phyloP scores from a whole-genome alignment of 2,888 invertebrate species.

The Microplitis deprimator region DNA sequence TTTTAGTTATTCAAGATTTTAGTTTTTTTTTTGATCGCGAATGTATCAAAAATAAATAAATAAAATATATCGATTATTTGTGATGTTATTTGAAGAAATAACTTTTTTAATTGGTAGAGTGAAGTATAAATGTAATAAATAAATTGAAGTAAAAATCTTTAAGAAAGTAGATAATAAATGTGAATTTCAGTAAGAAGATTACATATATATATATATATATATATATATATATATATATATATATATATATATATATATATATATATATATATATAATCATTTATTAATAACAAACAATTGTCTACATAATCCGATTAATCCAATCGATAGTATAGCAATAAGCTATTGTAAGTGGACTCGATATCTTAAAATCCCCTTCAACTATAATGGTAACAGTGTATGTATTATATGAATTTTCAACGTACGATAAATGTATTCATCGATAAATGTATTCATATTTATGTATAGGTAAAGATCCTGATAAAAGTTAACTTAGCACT shows the following conservation, averaged over 20 bases:
- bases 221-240: neutral
- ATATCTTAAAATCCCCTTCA: neutral
- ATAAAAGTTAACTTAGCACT: slow-evolving; percentile 6
- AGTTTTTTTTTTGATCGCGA: too few species aligned
- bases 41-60: too few species aligned
- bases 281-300: neutral
- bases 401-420: neutral
- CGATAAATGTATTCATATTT: neutral
- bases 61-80: too few species aligned
- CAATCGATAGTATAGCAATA: neutral
- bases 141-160: too few species aligned
- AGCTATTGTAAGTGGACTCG: neutral
- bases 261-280: neutral
- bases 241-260: neutral
- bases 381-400: neutral
- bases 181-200: neutral
- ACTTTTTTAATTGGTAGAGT: too few species aligned
- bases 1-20: too few species aligned
- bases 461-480: neutral
- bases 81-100: too few species aligned
- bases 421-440: neutral
- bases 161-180: neutral
- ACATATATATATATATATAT: neutral
- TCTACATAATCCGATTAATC: neutral
- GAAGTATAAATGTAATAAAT: too few species aligned